Base-by-base conservation (phyloP, 2,113 vertebrate genomes). In the Albula glossodonta region DNA sequence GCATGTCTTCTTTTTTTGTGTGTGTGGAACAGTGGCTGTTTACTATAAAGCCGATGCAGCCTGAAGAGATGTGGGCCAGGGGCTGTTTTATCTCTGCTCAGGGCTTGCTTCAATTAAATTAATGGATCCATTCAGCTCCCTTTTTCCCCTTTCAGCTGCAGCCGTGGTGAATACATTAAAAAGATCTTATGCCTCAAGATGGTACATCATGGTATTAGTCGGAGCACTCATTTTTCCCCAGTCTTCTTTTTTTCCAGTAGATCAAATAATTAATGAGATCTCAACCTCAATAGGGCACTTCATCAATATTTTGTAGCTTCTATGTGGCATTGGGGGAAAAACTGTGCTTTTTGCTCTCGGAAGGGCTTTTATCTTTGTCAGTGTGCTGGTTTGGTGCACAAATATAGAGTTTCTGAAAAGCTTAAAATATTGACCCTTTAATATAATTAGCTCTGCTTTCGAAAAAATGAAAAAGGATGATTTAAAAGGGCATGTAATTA, bases 91-190 rank as follows among this genome's bases (percentile, higher is more conserved):
- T 98, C 97, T 98, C 96, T 97, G 97, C 97, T 97, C 96, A 95
- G 95, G 95, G 96, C 96, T 95, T 88, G 94, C 97, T 97, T 98
- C 98, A 99, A 99, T 99, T 99, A 99, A 99, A 99, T 99, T 99
- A 99, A 99, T 99, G 98, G 98, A 98, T 97, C 96, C 96, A 98
- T 98, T 99, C 97, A 99, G 96, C 93, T 95, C 94, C 90, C 94
- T 95, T 95, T 95, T 95, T 94, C 96, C 96, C 94, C 95, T 98
- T 97, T 99, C 97, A 99, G 97, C 91, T 95, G 95, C 94, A 92
- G 95, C 93, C 90, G 92, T 94, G 94, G 95, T 87, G 96, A 98
- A 99, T 98, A 97, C 97, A 99, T 99, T 99, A 99, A 98, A 98
- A 97, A 97, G 96, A 98, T 99, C 97, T 98, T 98, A 97, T 97